Percentiles rank a stretch among this genome's conserved stretches.
Evolutionary conservation across 2,797 vertebrate genomes (phyloP).

Genomic region (Enteromius mattozi): DNA sequence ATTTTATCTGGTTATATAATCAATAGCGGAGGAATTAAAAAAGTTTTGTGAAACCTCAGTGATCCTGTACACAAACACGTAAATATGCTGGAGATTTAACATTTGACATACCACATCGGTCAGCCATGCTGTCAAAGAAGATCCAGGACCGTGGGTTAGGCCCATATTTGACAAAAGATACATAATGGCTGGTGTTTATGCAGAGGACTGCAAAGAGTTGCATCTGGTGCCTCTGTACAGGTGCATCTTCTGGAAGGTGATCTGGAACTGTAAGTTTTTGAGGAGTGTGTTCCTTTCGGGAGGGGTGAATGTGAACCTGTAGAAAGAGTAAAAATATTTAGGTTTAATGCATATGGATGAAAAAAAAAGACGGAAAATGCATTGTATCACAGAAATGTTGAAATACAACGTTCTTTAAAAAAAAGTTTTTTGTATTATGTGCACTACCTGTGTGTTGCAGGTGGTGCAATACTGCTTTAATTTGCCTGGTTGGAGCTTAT

Average conservation of each 20-base stretch:
- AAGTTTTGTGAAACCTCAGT: background rate
- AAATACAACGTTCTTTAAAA: background rate
- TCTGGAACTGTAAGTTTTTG: conserved; percentile 62
- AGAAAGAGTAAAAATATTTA: background rate
- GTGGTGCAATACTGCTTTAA: conserved; percentile 80
- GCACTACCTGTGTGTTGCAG: conserved; percentile 77
- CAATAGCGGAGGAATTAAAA: background rate
- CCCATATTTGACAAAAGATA: conserved; percentile 84
- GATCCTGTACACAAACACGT: background rate
- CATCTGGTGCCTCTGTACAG: conserved; percentile 69
- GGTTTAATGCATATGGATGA: background rate
- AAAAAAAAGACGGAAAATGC: background rate
- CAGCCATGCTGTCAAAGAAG: conserved; percentile 87
- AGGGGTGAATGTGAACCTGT: conserved; percentile 77
- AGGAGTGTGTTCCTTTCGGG: conserved; percentile 70
- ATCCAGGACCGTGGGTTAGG: conserved; percentile 78
- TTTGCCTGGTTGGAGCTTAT: conserved; percentile 76
- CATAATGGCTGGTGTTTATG: conserved; percentile 86
- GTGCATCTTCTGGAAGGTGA: conserved; percentile 34
- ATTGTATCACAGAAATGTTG: background rate
- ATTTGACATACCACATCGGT: conserved; percentile 74
- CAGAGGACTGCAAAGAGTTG: conserved; percentile 84
- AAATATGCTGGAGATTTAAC: background rate
- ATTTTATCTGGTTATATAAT: background rate
- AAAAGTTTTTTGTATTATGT: background rate